A percentile compares a stretch with the other conserved stretches of the same genome.
These are phyloP conservation scores for Rambutsinella grinnellia DNA, from an alignment of 2,888 invertebrate species.

Conservation along the genomic window DNA sequence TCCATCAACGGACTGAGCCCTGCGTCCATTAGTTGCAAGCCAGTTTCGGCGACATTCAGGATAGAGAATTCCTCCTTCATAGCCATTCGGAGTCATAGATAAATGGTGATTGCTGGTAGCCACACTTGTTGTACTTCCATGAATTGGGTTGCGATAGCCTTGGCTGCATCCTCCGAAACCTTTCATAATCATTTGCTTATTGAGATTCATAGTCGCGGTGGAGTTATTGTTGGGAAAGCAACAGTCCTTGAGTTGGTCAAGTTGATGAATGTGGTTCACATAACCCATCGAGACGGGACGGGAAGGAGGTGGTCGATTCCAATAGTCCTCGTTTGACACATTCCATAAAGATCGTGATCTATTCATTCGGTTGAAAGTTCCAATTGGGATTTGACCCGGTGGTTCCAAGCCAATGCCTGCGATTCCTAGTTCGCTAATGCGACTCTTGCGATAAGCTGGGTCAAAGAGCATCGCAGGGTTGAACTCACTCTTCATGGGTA, in stretches of 20 bases:
- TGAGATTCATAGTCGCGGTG: constrained; percentile 49
- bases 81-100: neutral
- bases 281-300: constrained; percentile 64
- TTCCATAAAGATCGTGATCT: constrained; percentile 63
- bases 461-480: constrained; percentile 62
- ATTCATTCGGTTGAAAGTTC: constrained; percentile 46
- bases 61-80: neutral
- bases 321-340: constrained; percentile 64
- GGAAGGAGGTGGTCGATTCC: constrained; percentile 66
- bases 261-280: constrained; percentile 59
- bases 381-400: constrained; percentile 53
- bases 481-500: constrained; percentile 62
- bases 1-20: constrained; percentile 61
- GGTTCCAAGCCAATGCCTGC: constrained; percentile 64
- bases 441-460: constrained; percentile 60
- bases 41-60: constrained; percentile 35
- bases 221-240: constrained; percentile 50
- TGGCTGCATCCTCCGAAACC: constrained; percentile 24
- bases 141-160: constrained; percentile 45
- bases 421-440: constrained; percentile 64
- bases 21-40: constrained; percentile 43
- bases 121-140: constrained; percentile 34
- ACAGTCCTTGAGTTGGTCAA: constrained; percentile 50
- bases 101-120: constrained; percentile 24
- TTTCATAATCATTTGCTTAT: constrained; percentile 51